Base-by-base conservation (phyloP, 2,888 invertebrate genomes). In the Hylaea fasciaria region DNA sequence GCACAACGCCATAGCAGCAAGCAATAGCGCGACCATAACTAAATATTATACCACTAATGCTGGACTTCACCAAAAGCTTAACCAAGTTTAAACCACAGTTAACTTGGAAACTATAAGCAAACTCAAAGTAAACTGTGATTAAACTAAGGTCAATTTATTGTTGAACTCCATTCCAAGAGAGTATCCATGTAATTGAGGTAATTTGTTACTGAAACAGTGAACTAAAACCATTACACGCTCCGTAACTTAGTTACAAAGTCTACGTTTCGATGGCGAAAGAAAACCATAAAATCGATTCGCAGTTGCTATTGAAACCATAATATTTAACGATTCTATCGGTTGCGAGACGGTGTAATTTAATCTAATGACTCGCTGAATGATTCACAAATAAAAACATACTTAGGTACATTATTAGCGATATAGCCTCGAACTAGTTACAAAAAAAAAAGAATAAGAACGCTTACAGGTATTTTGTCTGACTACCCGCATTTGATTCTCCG, bases 281-380 rank as follows among this genome's bases (percentile, higher is more conserved):
- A 73, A 77, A 73, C 74, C 71, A 72, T 74, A 69, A 75, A 76
- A 78, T 76, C 69, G 66, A 66, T 76, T 72, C 49, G 59, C 43
- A 46, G 49, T 51, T 60, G 50, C 45, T 64, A 58, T 64, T 64
- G 61, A 53, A 59, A 68, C 62, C 53, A 61, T 63, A 65, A 52
- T 46, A 60, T 54, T 50, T 43, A 56, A 51, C 41, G 37, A 17
- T 29, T 37, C 35, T 29, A 0, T 49, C 44, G 40, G 47, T 49
- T 45, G 40, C 53, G 17, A 28, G 45, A 44, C 28, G 10, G 40
- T 14, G 12, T 39, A 39, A 39, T 39, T 39, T 8, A n/a, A 39
- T 35, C 35, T 2, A 35, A 35, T 11, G 11, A 35, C 9, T 9
- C 35, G 9, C 9, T 8, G 9, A 35, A 35, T 7, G 9, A 35